Percentiles rank a stretch among this genome's conserved stretches.
These are phyloP conservation scores for Actinia tenebrosa DNA, from an alignment of 64 coral and sea anemone genomes.

Conservation along the genomic window DNA sequence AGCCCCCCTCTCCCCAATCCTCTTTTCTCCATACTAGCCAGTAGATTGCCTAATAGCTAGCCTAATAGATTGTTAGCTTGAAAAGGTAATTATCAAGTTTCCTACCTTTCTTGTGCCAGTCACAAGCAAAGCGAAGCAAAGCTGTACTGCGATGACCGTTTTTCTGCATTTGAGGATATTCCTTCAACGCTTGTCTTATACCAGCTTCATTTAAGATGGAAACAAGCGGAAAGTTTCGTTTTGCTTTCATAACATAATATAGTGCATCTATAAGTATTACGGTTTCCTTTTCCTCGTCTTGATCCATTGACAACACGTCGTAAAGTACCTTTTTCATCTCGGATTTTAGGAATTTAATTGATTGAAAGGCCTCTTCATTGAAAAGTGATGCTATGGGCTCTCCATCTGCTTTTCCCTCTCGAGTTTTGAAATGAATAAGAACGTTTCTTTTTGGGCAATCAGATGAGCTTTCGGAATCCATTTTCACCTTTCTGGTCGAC, in stretches of 20 bases:
- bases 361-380: neutral
- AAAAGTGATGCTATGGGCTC: neutral
- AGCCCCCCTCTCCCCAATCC: too few relatives aligned
- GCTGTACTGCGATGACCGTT: neutral
- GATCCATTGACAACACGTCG: neutral
- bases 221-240: neutral
- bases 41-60: too few relatives aligned
- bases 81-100: too few relatives aligned
- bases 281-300: neutral
- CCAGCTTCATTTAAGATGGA: neutral
- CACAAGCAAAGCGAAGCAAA: neutral
- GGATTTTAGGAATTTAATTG: neutral
- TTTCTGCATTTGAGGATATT: constrained; percentile 9
- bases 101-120: constrained; percentile 18
- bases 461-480: too few relatives aligned
- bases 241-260: neutral
- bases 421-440: neutral
- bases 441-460: too few relatives aligned
- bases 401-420: neutral
- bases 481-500: too few relatives aligned
- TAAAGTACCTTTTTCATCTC: neutral
- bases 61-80: too few relatives aligned
- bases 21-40: too few relatives aligned
- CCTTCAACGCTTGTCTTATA: neutral
- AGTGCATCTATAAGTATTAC: neutral